Evolutionary conservation across 1,140 invertebrate genomes (phyloP).

Genomic region (Diachasma alloeum): DNA sequence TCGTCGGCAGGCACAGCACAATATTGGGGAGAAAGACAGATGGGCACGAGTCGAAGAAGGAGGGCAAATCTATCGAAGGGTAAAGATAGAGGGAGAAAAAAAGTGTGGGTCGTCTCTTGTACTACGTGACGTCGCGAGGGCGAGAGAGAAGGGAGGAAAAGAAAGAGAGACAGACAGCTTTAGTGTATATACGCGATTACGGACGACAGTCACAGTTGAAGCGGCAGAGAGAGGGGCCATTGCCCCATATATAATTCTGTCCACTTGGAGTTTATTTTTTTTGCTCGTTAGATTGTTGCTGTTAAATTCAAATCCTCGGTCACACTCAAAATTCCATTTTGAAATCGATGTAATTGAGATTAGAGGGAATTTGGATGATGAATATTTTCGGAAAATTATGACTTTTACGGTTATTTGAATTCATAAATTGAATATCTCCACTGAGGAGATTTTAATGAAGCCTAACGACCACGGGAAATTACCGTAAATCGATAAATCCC

Average conservation of each 20-base stretch:
- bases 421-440: too few relatives aligned
- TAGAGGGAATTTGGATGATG: not conserved
- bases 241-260: constrained; percentile 38
- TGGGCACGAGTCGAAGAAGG: not conserved
- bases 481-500: too few relatives aligned
- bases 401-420: too few relatives aligned
- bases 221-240: constrained; percentile 30
- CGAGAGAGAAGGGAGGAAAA: not conserved
- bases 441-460: too few relatives aligned
- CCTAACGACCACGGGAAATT: too few relatives aligned
- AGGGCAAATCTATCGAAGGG: not conserved
- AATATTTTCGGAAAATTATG: too few relatives aligned
- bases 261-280: constrained; percentile 10
- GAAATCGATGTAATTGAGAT: not conserved
- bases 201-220: not conserved
- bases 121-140: not conserved
- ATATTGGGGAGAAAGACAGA: not conserved
- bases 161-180: not conserved
- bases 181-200: constrained; percentile 5
- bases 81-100: constrained; percentile 24
- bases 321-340: not conserved
- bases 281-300: not conserved
- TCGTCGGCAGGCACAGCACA: not conserved
- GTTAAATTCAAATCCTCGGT: too few relatives aligned
- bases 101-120: not conserved